Evolutionary conservation across 2,797 vertebrate genomes (phyloP), one percentile per base, ranked within the genome.

Genomic region (Falco concolor): DNA sequence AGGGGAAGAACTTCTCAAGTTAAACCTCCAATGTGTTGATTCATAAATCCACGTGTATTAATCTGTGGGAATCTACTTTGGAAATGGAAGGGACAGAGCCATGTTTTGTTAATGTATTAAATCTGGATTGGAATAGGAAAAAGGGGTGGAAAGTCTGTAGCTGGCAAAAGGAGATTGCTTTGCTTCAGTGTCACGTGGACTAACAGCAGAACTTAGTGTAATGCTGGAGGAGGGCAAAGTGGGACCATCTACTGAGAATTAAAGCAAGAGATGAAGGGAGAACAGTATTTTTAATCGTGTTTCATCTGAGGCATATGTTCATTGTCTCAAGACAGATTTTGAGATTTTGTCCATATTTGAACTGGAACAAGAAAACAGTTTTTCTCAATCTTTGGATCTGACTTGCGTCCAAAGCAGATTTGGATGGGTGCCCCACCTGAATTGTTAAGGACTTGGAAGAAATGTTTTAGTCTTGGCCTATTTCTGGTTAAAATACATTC

Each of bases 291-390:
- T 83, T 95, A 92, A 87, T 95, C 12, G 0, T 52, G 52, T 75
- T 95, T 96, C 73, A 78, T 84, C 36, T 78, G 90, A 85, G 87
- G 78, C 13, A 28, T 93, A 65, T 85, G 90, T 91, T 97, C 95
- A 91, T 94, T 95, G 94, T 95, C 93, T 96, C 86, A 95, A 94
- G 94, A 38, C 57, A 93, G 96, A 92, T 97, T 94, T 90, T 89
- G 78, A 94, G 95, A 92, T 91, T 93, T 96, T 95, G 89, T 94
- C 95, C 73, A 5, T 93, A 89, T 95, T 92, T 96, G 93, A 95
- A 95, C 96, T 96, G 93, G 96, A 96, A 93, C 91, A 95, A 83
- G 84, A 87, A 86, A 91, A 89, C 65, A 56, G 90, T 95, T 94
- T 94, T 95, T 63, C 84, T 90, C 72, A 87, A 60, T 86, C 87